A percentile compares a stretch with the other conserved stretches of the same genome.
phyloP scores from a whole-genome alignment of 1,140 invertebrate species.

The Drosophila lini region DNA sequence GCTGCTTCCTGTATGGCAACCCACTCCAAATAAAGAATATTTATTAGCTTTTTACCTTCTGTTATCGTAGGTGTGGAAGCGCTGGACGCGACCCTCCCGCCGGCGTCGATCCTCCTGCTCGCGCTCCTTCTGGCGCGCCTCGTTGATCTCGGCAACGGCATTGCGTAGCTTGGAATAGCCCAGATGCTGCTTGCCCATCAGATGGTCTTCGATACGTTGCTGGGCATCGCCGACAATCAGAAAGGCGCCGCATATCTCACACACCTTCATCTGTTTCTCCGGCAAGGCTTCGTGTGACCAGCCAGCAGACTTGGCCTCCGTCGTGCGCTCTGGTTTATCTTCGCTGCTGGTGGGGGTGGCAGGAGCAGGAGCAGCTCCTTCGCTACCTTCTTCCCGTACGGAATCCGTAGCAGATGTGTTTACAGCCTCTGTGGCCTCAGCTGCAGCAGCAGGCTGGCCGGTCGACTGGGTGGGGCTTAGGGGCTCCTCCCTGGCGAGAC shows the following conservation, averaged over 20 bases:
- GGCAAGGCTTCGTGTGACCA: slow-evolving; percentile 86
- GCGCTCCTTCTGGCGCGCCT: slow-evolving; percentile 88
- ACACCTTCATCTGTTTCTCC: slow-evolving; percentile 99
- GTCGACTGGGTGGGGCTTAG: neutral
- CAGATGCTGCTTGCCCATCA: slow-evolving; percentile 99
- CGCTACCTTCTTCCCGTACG: slow-evolving; percentile 6
- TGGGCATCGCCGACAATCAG: slow-evolving; percentile 99
- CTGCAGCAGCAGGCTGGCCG: neutral
- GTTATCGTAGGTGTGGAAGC: slow-evolving; percentile 84
- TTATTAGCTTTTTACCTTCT: slow-evolving; percentile 61
- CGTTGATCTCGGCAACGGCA: slow-evolving; percentile 87
- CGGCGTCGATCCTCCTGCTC: slow-evolving; percentile 88
- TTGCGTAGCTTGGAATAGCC: slow-evolving; percentile 89
- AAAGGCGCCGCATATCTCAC: slow-evolving; percentile 98
- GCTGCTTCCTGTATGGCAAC: neutral
- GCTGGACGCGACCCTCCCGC: slow-evolving; percentile 87
- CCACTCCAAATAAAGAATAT: neutral
- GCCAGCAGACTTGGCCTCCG: slow-evolving; percentile 86
- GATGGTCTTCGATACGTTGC: slow-evolving; percentile 98
- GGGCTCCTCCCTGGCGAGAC: slow-evolving; percentile 1
- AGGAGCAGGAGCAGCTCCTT: neutral
- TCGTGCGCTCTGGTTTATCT: slow-evolving; percentile 86
- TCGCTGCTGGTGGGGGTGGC: slow-evolving; percentile 5
- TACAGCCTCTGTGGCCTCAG: neutral
- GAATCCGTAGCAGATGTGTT: neutral